Conservation (phyloP, 2,888 invertebrate species). For the Beris chalybata region DNA sequence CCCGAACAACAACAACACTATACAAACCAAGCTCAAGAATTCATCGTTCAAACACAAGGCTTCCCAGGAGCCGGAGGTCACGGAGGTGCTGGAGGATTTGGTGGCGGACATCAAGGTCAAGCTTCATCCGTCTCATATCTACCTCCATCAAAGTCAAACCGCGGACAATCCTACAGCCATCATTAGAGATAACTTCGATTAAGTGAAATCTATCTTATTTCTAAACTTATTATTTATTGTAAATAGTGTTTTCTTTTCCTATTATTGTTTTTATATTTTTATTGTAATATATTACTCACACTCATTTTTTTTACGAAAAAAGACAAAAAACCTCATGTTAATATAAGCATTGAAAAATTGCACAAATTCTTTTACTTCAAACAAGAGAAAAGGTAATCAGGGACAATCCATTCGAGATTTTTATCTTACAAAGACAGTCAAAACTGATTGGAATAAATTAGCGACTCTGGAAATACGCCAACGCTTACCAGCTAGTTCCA, state of each 20-base stretch:
- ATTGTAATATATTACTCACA: constrained; percentile 2
- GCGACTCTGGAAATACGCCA: too few relatives aligned
- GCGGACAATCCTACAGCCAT: constrained; percentile 6
- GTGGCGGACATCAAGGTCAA: neutral
- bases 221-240: constrained; percentile 25
- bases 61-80: neutral
- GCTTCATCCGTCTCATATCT: constrained; percentile 14
- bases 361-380: too few relatives aligned
- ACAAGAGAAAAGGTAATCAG: too few relatives aligned
- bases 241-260: constrained; percentile 21
- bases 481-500: too few relatives aligned
- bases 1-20: too few relatives aligned
- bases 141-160: constrained; percentile 8
- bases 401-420: too few relatives aligned
- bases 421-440: too few relatives aligned
- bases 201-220: constrained; percentile 20
- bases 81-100: neutral
- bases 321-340: too few relatives aligned
- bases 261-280: constrained; percentile 19
- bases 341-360: too few relatives aligned
- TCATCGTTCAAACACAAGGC: neutral
- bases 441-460: too few relatives aligned
- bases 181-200: constrained; percentile 27
- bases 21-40: too few relatives aligned
- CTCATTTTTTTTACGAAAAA: too few relatives aligned